A percentile compares a stretch with the other conserved stretches of the same genome.
Conservation (phyloP, 2,797 vertebrate genomes). For the Carcharodon carcharias region DNA sequence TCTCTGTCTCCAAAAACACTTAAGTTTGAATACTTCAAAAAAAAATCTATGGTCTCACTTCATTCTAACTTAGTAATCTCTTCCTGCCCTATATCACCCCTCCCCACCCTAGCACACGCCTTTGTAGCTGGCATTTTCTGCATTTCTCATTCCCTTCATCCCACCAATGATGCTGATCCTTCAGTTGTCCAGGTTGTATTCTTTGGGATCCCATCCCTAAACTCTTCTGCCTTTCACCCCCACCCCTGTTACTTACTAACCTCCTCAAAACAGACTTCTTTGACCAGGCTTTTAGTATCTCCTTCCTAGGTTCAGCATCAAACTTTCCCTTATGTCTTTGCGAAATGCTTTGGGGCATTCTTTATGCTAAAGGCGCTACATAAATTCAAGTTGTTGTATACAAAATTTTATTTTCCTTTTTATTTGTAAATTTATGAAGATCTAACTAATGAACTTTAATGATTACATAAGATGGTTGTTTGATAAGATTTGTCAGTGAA, state of each 20-base stretch:
- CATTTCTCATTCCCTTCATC: not conserved
- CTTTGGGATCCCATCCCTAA: not conserved
- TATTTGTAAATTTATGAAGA: conserved; percentile 4
- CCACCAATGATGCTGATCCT: not conserved
- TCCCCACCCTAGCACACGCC: too few species aligned
- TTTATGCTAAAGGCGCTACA: not conserved
- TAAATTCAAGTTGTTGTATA: not conserved
- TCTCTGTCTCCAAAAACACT: not conserved
- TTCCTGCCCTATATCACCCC: not conserved
- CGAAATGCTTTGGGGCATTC: not conserved
- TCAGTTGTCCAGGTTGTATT: not conserved
- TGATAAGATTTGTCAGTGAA: not conserved
- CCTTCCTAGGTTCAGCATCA: not conserved
- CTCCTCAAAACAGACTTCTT: not conserved
- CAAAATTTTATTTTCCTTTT: conserved; percentile 23
- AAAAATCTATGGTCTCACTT: not conserved
- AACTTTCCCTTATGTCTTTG: not conserved
- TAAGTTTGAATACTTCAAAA: not conserved
- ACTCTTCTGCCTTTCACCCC: too few species aligned
- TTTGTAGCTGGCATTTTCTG: not conserved
- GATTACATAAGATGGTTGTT: not conserved
- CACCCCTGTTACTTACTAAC: not conserved
- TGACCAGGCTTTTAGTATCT: not conserved
- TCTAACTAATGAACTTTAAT: not conserved
- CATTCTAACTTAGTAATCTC: not conserved